Evolutionary conservation across 1,140 invertebrate species (phyloP), one percentile per base, ranked within the genome.

Genomic region (Planococcus citri): DNA sequence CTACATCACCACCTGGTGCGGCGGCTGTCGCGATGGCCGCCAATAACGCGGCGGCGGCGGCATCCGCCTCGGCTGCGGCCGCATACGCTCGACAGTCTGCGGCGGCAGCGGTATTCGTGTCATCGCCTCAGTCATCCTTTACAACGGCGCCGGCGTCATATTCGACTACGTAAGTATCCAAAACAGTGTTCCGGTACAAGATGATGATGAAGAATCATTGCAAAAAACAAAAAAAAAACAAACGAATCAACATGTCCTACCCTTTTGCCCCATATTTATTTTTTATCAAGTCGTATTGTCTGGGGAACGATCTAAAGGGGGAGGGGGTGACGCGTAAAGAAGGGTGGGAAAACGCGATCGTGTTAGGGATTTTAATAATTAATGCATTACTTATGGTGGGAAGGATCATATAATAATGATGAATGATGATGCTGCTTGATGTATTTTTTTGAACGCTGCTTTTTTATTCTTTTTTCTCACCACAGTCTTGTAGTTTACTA

Each of bases 401-500:
- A n/a, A n/a, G n/a, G n/a, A n/a, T n/a, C n/a, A n/a, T n/a, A n/a
- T n/a, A n/a, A n/a, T n/a, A n/a, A n/a, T n/a, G n/a, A n/a, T n/a
- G n/a, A n/a, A n/a, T n/a, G 29, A 33, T 33, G 29, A 33, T 33
- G 29, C 29, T 33, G 29, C 29, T 33, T 33, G 12, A 33, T 12
- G 29, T 33, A 33, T 25, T 64, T 64, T 64, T 64, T 27, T 64
- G 25, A 24, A 24, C 51, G 60, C 22, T 25, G 60, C 60, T 64
- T 64, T 51, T 27, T 64, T 20, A 58, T 20, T 8, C 17, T 22
- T 58, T 58, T 58, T 58, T 58, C 17, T 58, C 51, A 58, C 51
- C 21, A 51, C 41, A 64, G 60, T 64, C 60, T 64, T 64, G 60
- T 64, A 64, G 60, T 64, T 64, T 64, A 64, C 60, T 64, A 64